These are phyloP conservation scores for Nysson spinosus DNA, from an alignment of 2,888 invertebrate genomes.

Conservation along the genomic window DNA sequence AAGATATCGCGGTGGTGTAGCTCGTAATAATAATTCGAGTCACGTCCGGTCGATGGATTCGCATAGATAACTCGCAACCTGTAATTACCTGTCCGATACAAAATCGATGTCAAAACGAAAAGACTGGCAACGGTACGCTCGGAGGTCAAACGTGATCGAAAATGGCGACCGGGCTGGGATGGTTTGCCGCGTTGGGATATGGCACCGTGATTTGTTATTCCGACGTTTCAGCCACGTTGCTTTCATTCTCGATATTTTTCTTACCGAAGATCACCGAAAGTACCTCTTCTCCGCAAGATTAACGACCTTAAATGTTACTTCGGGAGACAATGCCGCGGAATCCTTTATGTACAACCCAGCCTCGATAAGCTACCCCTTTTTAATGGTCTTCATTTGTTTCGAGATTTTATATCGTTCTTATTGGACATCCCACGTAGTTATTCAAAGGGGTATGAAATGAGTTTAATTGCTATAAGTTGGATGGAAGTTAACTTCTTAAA, in stretches of 20 bases:
- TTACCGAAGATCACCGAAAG: conserved; percentile 37
- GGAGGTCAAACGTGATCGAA: conserved; percentile 54
- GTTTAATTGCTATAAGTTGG: too few relatives aligned
- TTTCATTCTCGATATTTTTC: conserved; percentile 50
- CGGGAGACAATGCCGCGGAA: conserved; percentile 17
- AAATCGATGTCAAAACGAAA: conserved; percentile 67
- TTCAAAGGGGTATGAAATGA: too few relatives aligned
- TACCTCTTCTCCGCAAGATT: conserved; percentile 24
- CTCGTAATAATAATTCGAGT: conserved; percentile 60
- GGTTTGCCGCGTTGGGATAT: conserved; percentile 1
- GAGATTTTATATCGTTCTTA: too few relatives aligned
- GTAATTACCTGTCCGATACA: conserved; percentile 71
- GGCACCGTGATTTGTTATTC: conserved; percentile 54
- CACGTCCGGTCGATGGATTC: conserved; percentile 61
- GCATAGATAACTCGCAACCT: conserved; percentile 60
- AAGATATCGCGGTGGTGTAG: conserved; percentile 19
- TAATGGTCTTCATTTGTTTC: too few relatives aligned
- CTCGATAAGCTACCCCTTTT: too few relatives aligned
- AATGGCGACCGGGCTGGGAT: conserved; percentile 30
- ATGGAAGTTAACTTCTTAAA: too few relatives aligned
- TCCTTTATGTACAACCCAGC: not conserved
- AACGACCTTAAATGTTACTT: conserved; percentile 25
- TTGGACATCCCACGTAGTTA: too few relatives aligned
- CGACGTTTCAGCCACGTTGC: conserved; percentile 37
- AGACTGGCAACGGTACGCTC: conserved; percentile 38